A percentile compares a stretch with the other conserved stretches of the same genome.
Conservation (phyloP, 2,888 invertebrate species). For the Aleiodes leptofemur region DNA sequence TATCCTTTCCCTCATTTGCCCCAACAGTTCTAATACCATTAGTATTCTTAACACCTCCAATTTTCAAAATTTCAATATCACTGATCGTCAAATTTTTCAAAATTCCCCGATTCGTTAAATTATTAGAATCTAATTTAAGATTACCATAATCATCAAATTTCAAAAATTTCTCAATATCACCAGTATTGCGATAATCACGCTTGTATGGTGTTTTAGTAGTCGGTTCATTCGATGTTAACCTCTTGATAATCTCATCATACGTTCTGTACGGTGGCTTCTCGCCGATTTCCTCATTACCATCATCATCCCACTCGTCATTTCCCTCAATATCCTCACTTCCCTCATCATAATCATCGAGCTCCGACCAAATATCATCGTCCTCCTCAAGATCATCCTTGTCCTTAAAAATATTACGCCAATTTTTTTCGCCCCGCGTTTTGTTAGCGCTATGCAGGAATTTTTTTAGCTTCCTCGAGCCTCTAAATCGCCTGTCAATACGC, state of each 20-base stretch:
- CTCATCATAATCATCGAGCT: slow-evolving; percentile 42
- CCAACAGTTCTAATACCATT: not conserved
- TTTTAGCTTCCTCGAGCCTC: no score
- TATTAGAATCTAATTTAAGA: slow-evolving; percentile 58
- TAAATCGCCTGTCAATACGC: no score
- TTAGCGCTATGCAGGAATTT: not conserved
- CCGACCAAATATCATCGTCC: slow-evolving; percentile 53
- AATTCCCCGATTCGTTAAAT: slow-evolving; percentile 34
- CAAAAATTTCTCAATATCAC: slow-evolving; percentile 51
- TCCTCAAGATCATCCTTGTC: slow-evolving; percentile 51
- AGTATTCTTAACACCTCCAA: slow-evolving; percentile 35
- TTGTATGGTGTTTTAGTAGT: slow-evolving; percentile 56
- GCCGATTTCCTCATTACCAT: slow-evolving; percentile 62
- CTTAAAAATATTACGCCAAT: not conserved
- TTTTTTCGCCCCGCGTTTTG: slow-evolving; percentile 16
- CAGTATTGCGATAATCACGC: slow-evolving; percentile 53
- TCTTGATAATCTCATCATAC: slow-evolving; percentile 71
- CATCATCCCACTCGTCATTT: slow-evolving; percentile 45
- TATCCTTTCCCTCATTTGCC: slow-evolving; percentile 28
- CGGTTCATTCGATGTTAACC: slow-evolving; percentile 64
- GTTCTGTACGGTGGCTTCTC: slow-evolving; percentile 64
- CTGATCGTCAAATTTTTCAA: slow-evolving; percentile 28
- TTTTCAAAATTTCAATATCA: slow-evolving; percentile 39
- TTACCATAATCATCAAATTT: slow-evolving; percentile 64
- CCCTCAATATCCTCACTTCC: slow-evolving; percentile 39